phyloP scores from a whole-genome alignment of 2,888 invertebrate genomes.

The Drosophila stalkeri region DNA sequence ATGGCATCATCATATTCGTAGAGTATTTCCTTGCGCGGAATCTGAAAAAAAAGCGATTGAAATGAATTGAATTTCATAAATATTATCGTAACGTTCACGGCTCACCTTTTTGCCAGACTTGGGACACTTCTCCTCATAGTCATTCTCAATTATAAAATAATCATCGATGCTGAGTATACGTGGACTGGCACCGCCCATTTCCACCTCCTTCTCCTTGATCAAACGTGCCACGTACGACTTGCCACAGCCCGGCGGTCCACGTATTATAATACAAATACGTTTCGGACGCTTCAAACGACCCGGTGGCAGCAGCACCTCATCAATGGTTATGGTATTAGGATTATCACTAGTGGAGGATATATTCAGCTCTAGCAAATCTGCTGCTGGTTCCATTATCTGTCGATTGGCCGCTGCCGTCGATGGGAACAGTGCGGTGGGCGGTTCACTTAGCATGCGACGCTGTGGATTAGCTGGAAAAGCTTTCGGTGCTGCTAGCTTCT shows the following conservation, averaged over 20 bases:
- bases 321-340: conserved; percentile 88
- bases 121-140: conserved; percentile 87
- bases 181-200: conserved; percentile 94
- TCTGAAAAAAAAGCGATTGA: conserved; percentile 61
- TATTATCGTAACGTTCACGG: neutral
- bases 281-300: conserved; percentile 92
- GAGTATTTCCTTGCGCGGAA: conserved; percentile 86
- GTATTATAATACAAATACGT: conserved; percentile 93
- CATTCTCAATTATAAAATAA: conserved; percentile 96
- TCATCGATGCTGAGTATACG: conserved; percentile 97
- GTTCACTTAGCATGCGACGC: conserved; percentile 26
- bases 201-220: conserved; percentile 93
- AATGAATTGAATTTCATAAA: neutral
- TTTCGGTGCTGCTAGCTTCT: conserved; percentile 5
- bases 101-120: conserved; percentile 84
- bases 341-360: conserved; percentile 82
- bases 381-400: conserved; percentile 40
- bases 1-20: conserved; percentile 94
- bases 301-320: conserved; percentile 93
- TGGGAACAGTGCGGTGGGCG: conserved; percentile 65
- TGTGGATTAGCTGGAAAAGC: conserved; percentile 39
- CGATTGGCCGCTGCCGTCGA: conserved; percentile 76
- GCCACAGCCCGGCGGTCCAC: conserved; percentile 97
- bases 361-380: conserved; percentile 65
- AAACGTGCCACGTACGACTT: conserved; percentile 96